Evolutionary conservation across 2,113 vertebrate species (phyloP).

Genomic region (Globicephala melas): DNA sequence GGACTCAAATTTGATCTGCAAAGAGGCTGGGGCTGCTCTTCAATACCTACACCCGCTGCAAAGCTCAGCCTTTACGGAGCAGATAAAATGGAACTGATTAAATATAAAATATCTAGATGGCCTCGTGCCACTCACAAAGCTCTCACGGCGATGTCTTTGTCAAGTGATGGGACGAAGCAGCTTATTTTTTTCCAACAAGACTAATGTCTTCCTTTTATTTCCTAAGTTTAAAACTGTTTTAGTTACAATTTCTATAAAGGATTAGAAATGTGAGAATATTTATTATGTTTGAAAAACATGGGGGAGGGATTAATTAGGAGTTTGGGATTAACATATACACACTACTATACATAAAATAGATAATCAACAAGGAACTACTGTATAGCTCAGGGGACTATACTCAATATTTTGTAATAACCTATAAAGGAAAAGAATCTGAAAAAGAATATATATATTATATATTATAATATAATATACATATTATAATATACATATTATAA

Average conservation of each 20-base stretch:
- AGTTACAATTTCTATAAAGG: neutral
- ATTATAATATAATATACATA: too few species aligned
- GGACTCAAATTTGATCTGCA: neutral
- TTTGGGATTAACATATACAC: too few species aligned
- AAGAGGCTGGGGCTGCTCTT: fast-evolving
- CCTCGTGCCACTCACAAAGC: neutral
- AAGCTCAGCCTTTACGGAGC: neutral
- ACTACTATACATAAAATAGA: too few species aligned
- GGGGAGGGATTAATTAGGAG: too few species aligned
- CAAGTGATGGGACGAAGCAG: neutral
- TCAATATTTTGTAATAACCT: too few species aligned
- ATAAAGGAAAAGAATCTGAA: too few species aligned
- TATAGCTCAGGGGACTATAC: too few species aligned
- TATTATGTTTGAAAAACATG: neutral
- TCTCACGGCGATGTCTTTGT: neutral
- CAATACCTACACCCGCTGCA: neutral
- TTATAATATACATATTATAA: too few species aligned
- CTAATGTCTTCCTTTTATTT: neutral
- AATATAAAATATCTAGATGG: neutral
- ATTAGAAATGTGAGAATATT: neutral
- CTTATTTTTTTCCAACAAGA: neutral
- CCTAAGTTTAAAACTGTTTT: neutral
- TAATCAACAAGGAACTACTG: too few species aligned
- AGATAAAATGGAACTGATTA: neutral
- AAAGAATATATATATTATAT: too few species aligned